A percentile compares a stretch with the other conserved stretches of the same genome.
phyloP scores from a whole-genome alignment of 2,888 invertebrate species.

The Ctena decussata region DNA sequence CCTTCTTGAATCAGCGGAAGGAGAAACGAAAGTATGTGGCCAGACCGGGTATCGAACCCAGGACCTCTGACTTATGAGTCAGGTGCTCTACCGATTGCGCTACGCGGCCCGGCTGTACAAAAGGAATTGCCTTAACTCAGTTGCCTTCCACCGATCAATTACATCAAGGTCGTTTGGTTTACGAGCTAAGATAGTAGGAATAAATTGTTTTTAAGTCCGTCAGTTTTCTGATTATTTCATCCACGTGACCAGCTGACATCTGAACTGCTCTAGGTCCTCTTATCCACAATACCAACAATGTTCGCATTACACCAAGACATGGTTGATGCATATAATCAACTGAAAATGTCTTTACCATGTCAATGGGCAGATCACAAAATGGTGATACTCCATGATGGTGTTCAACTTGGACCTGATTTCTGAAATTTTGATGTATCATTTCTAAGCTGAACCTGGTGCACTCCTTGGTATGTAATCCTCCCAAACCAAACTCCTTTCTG shows the following conservation, averaged over 20 bases:
- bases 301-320: conserved; percentile 78
- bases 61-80: no score
- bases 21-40: no score
- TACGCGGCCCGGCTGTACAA: no score
- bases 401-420: conserved; percentile 37
- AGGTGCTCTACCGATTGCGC: no score
- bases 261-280: conserved; percentile 55
- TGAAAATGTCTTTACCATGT: conserved; percentile 73
- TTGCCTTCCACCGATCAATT: conserved; percentile 75
- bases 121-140: conserved; percentile 60
- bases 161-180: conserved; percentile 71
- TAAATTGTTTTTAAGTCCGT: background rate
- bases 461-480: background rate
- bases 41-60: no score
- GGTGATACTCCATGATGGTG: conserved; percentile 62
- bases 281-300: conserved; percentile 72
- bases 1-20: no score
- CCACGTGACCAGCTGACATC: conserved; percentile 1
- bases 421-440: conserved; percentile 26
- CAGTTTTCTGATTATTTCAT: background rate
- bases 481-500: conserved; percentile 26
- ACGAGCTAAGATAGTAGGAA: conserved; percentile 71
- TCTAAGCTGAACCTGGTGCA: background rate
- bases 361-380: conserved; percentile 58
- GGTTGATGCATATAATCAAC: conserved; percentile 81